These are phyloP conservation scores for Trachymyrmex septentrionalis DNA, from an alignment of 1,140 invertebrate species.

Conservation along the genomic window DNA sequence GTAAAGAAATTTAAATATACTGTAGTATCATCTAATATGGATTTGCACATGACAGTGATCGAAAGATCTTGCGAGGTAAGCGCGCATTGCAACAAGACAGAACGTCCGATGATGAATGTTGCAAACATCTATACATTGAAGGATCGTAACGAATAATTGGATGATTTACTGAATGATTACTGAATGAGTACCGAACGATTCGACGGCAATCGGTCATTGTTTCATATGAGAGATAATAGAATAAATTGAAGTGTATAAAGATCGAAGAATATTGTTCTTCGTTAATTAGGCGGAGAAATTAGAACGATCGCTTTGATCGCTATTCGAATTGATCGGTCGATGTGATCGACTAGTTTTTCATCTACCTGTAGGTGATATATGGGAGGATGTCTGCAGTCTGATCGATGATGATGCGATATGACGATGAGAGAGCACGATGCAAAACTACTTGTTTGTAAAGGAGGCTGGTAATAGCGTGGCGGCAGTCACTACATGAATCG, in stretches of 20 bases:
- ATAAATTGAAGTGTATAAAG: background rate
- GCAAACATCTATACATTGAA: conserved; percentile 19
- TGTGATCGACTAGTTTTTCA: conserved; percentile 34
- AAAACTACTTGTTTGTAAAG: conserved; percentile 63
- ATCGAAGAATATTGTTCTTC: background rate
- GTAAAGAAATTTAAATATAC: conserved; percentile 18
- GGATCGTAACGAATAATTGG: background rate
- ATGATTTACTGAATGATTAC: conserved; percentile 16
- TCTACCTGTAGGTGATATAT: conserved; percentile 42
- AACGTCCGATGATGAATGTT: background rate
- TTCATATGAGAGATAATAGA: background rate
- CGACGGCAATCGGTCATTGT: conserved; percentile 6
- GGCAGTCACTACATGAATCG: conserved; percentile 59
- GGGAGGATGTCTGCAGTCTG: conserved; percentile 40
- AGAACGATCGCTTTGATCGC: background rate
- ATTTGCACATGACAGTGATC: background rate
- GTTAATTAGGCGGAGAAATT: background rate
- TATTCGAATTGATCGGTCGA: conserved; percentile 23
- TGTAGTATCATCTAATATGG: background rate
- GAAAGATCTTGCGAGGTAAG: background rate
- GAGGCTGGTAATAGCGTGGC: conserved; percentile 33
- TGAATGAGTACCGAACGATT: conserved; percentile 22
- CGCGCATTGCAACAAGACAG: background rate
- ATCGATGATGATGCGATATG: conserved; percentile 46
- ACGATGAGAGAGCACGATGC: conserved; percentile 30